These are phyloP conservation scores for Rafetus swinhoei DNA, from an alignment of 2,113 vertebrate genomes.

Conservation along the genomic window DNA sequence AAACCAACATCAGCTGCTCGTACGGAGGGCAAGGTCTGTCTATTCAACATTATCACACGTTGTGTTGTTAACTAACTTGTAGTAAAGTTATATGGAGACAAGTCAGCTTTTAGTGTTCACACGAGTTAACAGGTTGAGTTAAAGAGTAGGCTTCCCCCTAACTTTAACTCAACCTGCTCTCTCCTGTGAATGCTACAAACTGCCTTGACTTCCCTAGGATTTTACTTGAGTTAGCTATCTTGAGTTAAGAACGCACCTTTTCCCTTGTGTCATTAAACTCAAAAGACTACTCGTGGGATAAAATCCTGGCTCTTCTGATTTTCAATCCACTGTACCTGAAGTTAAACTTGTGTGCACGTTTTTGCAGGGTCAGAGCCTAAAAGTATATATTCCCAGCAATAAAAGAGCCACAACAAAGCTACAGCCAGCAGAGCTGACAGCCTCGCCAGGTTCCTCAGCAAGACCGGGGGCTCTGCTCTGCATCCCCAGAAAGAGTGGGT, in stretches of 20 bases:
- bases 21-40: background rate
- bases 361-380: background rate
- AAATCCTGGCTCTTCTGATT: constrained; percentile 11
- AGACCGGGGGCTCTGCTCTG: no score
- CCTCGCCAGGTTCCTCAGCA: no score
- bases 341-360: background rate
- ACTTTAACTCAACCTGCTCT: background rate
- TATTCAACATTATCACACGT: background rate
- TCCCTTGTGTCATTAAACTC: background rate
- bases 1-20: background rate
- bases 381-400: background rate
- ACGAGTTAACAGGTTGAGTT: constrained; percentile 10
- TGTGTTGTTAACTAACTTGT: background rate
- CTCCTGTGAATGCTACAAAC: background rate
- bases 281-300: constrained; percentile 17
- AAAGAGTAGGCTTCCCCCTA: background rate
- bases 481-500: no score
- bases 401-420: background rate
- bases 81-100: constrained; percentile 9
- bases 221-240: constrained; percentile 24
- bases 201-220: background rate
- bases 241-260: constrained; percentile 36
- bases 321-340: background rate
- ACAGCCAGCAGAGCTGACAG: no score
- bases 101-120: constrained; percentile 12